Evolutionary conservation across 2,888 invertebrate species (phyloP).

Genomic region (Eucera pruinosa): DNA sequence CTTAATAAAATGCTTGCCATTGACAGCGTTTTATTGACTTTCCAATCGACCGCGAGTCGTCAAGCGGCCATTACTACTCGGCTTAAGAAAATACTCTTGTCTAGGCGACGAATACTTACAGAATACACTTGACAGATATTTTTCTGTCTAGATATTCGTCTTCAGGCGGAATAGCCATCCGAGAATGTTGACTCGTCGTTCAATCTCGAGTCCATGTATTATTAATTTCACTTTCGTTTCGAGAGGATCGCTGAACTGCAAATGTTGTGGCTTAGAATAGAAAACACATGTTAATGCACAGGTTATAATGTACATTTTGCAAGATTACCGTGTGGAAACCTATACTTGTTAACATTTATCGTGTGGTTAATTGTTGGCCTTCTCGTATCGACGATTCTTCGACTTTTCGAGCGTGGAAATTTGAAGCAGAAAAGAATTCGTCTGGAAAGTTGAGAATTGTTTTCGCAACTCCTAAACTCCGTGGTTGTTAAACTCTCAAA

Average conservation of each 20-base stretch:
- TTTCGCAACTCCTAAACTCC: too few relatives aligned
- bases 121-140: background rate
- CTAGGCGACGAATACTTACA: background rate
- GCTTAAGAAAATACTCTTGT: constrained; percentile 11
- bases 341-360: background rate
- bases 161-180: background rate
- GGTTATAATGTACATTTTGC: background rate
- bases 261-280: background rate
- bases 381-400: background rate
- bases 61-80: constrained; percentile 7
- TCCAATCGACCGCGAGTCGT: constrained; percentile 22
- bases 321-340: background rate
- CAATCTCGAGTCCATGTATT: background rate
- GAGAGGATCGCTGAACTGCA: constrained; percentile 9
- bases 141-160: background rate
- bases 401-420: background rate
- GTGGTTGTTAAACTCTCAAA: too few relatives aligned
- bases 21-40: constrained; percentile 37
- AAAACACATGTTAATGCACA: background rate
- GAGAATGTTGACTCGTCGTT: constrained; percentile 21
- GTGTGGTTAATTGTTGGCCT: background rate
- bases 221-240: constrained; percentile 14
- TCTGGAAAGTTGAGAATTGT: too few relatives aligned
- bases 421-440: too few relatives aligned
- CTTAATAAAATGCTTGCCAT: constrained; percentile 21